Evolutionary conservation across 2,113 vertebrate genomes (phyloP).

Genomic region (Caranx ignobilis): DNA sequence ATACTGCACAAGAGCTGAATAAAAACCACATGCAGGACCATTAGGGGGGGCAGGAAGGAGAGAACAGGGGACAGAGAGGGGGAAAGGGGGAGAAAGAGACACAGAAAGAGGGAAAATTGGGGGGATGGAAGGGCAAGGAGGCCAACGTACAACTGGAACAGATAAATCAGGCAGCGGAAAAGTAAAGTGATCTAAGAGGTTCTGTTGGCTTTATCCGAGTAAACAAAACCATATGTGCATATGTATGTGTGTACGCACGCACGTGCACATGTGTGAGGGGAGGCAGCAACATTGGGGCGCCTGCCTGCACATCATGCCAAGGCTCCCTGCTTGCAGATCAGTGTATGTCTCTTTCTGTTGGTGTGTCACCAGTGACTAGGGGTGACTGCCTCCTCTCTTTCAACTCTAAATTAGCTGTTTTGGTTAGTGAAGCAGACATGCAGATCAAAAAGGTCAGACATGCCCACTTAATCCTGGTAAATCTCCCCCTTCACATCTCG

Average conservation of each 20-base stretch:
- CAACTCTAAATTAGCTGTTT: slow-evolving; percentile 82
- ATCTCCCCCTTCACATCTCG: slow-evolving; percentile 78
- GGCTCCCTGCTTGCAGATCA: slow-evolving; percentile 33
- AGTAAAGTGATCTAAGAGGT: slow-evolving; percentile 71
- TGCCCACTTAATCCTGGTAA: slow-evolving; percentile 83
- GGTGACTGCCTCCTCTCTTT: slow-evolving; percentile 68
- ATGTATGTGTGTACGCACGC: neutral
- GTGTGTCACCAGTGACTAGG: slow-evolving; percentile 64
- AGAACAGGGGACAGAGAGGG: slow-evolving; percentile 10
- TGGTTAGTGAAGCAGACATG: slow-evolving; percentile 75
- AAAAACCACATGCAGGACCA: slow-evolving; percentile 81
- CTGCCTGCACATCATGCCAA: neutral
- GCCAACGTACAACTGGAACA: slow-evolving; percentile 61
- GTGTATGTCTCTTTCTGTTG: slow-evolving; percentile 41
- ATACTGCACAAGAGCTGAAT: slow-evolving; percentile 74
- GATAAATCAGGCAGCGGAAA: slow-evolving; percentile 75
- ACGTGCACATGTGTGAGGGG: neutral
- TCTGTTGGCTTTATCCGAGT: slow-evolving; percentile 57
- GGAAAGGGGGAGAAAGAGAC: slow-evolving; percentile 16
- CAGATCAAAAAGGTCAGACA: slow-evolving; percentile 82
- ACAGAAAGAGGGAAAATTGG: neutral
- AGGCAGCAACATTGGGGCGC: neutral
- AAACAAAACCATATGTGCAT: slow-evolving; percentile 73
- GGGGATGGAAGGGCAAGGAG: slow-evolving; percentile 4
- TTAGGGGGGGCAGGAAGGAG: slow-evolving; percentile 43